A percentile compares a stretch with the other conserved stretches of the same genome.
These are phyloP conservation scores for Oreohelix idahoensis DNA, from an alignment of 1,140 invertebrate genomes.

Conservation along the genomic window DNA sequence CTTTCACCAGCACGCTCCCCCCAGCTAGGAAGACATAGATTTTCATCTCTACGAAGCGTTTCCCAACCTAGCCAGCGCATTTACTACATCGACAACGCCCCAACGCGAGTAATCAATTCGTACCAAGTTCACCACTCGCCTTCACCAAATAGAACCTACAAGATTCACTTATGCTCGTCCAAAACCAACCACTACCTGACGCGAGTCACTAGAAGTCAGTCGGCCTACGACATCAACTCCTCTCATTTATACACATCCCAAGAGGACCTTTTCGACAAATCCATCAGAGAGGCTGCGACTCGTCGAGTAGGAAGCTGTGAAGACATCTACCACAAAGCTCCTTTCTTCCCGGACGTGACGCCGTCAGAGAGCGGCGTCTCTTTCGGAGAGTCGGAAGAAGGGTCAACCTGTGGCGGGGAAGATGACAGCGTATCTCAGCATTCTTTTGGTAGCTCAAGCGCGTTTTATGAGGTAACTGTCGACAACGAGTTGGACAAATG, in stretches of 20 bases:
- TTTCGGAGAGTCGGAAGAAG: conserved; percentile 30
- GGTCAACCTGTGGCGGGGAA: conserved; percentile 6
- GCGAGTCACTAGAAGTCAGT: conserved; percentile 29
- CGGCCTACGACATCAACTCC: conserved; percentile 23
- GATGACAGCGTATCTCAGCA: conserved; percentile 26
- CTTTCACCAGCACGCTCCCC: conserved; percentile 20
- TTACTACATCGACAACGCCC: conserved; percentile 14
- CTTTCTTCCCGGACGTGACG: conserved; percentile 22
- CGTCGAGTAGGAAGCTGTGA: conserved; percentile 29
- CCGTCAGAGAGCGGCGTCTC: conserved; percentile 45
- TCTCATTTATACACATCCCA: conserved; percentile 33
- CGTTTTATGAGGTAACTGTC: conserved; percentile 35
- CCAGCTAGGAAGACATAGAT: neutral
- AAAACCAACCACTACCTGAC: neutral
- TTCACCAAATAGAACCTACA: conserved; percentile 2
- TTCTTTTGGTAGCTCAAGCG: conserved; percentile 43
- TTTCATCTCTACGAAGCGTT: neutral
- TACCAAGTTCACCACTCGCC: conserved; percentile 5
- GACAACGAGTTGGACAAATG: conserved; percentile 40
- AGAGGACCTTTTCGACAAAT: conserved; percentile 5
- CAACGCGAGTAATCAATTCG: neutral
- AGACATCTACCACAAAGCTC: conserved; percentile 31
- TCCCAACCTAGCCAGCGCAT: conserved; percentile 18
- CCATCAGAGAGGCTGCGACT: neutral
- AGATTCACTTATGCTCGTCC: conserved; percentile 5